phyloP scores from a whole-genome alignment of 2,797 vertebrate species.

The Diglossa cyanea region DNA sequence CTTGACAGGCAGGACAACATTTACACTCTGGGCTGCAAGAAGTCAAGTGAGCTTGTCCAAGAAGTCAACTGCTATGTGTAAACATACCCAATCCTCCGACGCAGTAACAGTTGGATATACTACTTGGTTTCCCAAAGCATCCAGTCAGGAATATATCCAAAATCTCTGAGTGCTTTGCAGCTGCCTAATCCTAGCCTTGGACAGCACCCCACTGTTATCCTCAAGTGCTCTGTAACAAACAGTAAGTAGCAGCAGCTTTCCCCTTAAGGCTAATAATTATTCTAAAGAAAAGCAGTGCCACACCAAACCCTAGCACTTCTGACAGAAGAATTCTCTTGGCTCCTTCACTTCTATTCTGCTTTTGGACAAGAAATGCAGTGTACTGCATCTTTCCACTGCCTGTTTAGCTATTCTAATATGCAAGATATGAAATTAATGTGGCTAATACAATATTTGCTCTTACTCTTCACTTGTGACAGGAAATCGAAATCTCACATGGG shows the following conservation, averaged over 20 bases:
- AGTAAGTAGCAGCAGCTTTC: background rate
- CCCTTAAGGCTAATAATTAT: background rate
- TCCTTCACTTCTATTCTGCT: background rate
- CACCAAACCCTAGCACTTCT: background rate
- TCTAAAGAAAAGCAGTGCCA: background rate
- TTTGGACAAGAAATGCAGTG: background rate
- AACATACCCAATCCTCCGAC: background rate
- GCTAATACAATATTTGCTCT: background rate
- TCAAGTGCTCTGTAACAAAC: background rate
- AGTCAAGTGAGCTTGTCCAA: background rate
- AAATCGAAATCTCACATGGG: background rate
- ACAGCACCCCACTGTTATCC: background rate
- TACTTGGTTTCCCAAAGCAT: background rate
- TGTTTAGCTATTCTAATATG: background rate
- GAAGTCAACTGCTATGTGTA: background rate
- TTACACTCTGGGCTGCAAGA: background rate
- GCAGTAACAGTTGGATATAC: background rate
- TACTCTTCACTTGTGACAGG: background rate
- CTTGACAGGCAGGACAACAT: background rate
- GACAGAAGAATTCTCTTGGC: background rate
- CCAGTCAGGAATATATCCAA: background rate
- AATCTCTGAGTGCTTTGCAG: background rate
- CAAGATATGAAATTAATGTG: background rate
- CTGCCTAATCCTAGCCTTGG: background rate
- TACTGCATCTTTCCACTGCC: background rate